A percentile compares a stretch with the other conserved stretches of the same genome.
Conservation (phyloP, 2,113 vertebrate species). For the Melanotaenia duboulayi region DNA sequence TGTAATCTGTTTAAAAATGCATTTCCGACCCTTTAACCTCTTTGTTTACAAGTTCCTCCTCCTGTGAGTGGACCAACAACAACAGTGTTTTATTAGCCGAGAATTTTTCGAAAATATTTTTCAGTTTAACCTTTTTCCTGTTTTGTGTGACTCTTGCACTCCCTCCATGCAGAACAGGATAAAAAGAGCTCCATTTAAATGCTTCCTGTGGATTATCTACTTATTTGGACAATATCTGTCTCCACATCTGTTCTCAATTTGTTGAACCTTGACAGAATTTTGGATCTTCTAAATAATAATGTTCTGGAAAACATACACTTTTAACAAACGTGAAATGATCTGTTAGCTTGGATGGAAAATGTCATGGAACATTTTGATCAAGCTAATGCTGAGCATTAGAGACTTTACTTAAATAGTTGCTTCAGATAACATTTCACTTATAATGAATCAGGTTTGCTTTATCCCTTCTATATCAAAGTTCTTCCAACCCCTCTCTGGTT, state of each 20-base stretch:
- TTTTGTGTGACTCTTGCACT: conserved; percentile 22
- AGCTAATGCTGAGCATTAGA: neutral
- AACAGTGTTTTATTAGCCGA: conserved; percentile 36
- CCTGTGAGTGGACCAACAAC: conserved; percentile 39
- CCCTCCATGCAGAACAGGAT: neutral
- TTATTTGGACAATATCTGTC: conserved; percentile 59
- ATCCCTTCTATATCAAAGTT: neutral
- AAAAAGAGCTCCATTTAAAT: conserved; percentile 29
- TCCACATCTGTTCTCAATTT: conserved; percentile 65
- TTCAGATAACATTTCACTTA: neutral
- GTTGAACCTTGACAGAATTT: conserved; percentile 23
- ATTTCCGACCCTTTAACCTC: conserved; percentile 39
- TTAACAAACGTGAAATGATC: conserved; percentile 43
- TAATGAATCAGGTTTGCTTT: conserved; percentile 12
- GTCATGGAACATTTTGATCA: conserved; percentile 16
- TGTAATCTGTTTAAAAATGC: conserved; percentile 40
- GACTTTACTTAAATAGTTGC: conserved; percentile 10
- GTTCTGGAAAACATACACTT: conserved; percentile 29
- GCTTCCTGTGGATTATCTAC: conserved; percentile 45
- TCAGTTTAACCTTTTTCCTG: neutral
- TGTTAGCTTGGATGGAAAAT: conserved; percentile 22
- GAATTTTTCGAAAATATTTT: conserved; percentile 48
- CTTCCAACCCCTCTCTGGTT: conserved; percentile 10
- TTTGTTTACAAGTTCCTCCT: conserved; percentile 36
- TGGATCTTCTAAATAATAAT: conserved; percentile 30